Evolutionary conservation across 2,797 vertebrate genomes (phyloP), one percentile per base, ranked within the genome.

Genomic region (Orientallactaga sibirica): DNA sequence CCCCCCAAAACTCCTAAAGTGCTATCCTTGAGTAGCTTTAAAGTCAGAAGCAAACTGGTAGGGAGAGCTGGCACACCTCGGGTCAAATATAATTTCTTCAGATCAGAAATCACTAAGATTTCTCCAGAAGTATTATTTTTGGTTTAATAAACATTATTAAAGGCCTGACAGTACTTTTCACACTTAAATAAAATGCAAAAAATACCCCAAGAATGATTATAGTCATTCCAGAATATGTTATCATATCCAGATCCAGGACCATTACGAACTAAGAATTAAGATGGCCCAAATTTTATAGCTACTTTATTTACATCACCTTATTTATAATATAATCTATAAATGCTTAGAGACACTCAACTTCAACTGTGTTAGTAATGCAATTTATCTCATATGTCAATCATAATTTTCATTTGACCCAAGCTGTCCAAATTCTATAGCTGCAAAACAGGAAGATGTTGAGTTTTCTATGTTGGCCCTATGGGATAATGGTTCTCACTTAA

Each of bases 251-350:
- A 79, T 4, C 2, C 1, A 11, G 91, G 68, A 43, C 7, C 61
- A 71, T 48, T 9, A 58, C 29, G 52, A 66, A 48, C 48, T 48
- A 58, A 14, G 55, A 33, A 25, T 55, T 55, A 67, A 70, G 55
- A 78, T 2, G 15, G 48, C 67, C 75, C 86, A n/a, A 75, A 78
- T 62, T 92, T 78, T 88, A 3, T 33, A 58, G 88, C 52, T 78
- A 29, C 29, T 91, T 84, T 74, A 71, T 62, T 73, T 76, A 67
- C 5, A 67, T n/a, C 52, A 87, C n/a, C 67, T 85, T 86, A 87
- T 81, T 90, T 66, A 55, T 77, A 19, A 90, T 7, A 78, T 24
- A 80, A 66, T 74, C 61, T 62, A 19, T 3, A 74, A 75, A 52
- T 86, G 41, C 12, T 29, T 29, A 20, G 41, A 75, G 25, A 67